A percentile compares a stretch with the other conserved stretches of the same genome.
phyloP scores from a whole-genome alignment of 2,888 invertebrate genomes.

The Eilema sororculum region DNA sequence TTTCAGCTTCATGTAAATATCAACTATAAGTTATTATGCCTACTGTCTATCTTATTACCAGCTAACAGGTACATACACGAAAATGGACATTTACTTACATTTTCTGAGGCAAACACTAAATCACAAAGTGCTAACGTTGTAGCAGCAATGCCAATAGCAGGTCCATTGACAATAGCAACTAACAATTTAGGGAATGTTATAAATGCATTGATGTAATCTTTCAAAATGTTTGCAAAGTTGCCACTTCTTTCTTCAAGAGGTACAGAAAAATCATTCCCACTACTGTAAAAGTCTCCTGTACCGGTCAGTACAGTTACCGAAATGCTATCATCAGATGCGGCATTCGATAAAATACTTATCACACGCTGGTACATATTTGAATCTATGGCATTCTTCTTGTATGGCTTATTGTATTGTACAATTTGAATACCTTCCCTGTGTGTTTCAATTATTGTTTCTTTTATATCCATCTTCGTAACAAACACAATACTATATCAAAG shows the following conservation, averaged over 20 bases:
- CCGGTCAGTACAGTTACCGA: constrained; percentile 93
- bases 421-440: constrained; percentile 70
- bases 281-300: constrained; percentile 92
- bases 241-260: constrained; percentile 42
- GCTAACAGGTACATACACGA: not conserved
- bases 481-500: not conserved
- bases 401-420: constrained; percentile 91
- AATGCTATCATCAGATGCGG: constrained; percentile 89
- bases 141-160: constrained; percentile 96
- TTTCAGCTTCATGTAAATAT: no score
- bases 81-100: constrained; percentile 81
- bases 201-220: constrained; percentile 91
- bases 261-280: constrained; percentile 92
- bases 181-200: constrained; percentile 96
- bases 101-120: constrained; percentile 94
- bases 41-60: not conserved
- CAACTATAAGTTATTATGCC: no score
- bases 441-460: constrained; percentile 65
- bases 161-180: constrained; percentile 96
- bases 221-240: constrained; percentile 66
- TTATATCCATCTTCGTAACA: constrained; percentile 43
- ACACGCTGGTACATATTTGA: constrained; percentile 89
- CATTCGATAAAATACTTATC: constrained; percentile 88
- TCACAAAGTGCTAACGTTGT: constrained; percentile 96
- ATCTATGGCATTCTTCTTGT: constrained; percentile 93